Percentiles rank a stretch among this genome's conserved stretches.
Evolutionary conservation across 2,113 vertebrate genomes (phyloP).

Genomic region (Steatornis caripensis): DNA sequence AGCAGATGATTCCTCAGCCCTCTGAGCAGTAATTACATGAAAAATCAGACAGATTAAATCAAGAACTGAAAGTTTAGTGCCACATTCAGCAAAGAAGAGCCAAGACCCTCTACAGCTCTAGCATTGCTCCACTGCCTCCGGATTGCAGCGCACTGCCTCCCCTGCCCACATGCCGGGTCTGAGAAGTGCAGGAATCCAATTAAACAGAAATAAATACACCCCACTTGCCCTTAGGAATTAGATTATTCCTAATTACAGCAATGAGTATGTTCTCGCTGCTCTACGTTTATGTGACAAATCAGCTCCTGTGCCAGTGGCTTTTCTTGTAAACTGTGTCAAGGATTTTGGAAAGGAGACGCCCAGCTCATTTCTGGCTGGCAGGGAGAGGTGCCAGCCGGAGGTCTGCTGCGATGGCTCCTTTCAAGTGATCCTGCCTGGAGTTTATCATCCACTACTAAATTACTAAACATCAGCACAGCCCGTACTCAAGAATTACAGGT

Average conservation of each 20-base stretch:
- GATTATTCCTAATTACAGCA: slow-evolving; percentile 17
- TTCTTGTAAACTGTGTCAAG: neutral
- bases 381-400: neutral
- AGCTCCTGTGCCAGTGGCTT: neutral
- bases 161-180: fast-evolving
- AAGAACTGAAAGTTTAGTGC: neutral
- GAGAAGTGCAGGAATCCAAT: neutral
- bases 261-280: neutral
- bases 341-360: neutral
- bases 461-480: neutral
- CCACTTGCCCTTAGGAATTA: neutral
- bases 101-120: neutral
- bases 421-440: neutral
- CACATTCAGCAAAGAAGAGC: neutral
- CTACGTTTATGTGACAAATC: neutral
- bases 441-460: neutral
- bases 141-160: neutral
- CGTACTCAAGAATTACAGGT: neutral
- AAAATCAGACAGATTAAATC: neutral
- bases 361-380: neutral
- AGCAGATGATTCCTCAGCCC: neutral
- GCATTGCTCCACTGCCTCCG: neutral
- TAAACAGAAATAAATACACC: neutral
- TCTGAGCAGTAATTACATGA: neutral
- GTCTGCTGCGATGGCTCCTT: neutral